Percentiles rank a stretch among this genome's conserved stretches.
Conservation (phyloP, 2,797 vertebrate genomes). For the Nannoperca australis region DNA sequence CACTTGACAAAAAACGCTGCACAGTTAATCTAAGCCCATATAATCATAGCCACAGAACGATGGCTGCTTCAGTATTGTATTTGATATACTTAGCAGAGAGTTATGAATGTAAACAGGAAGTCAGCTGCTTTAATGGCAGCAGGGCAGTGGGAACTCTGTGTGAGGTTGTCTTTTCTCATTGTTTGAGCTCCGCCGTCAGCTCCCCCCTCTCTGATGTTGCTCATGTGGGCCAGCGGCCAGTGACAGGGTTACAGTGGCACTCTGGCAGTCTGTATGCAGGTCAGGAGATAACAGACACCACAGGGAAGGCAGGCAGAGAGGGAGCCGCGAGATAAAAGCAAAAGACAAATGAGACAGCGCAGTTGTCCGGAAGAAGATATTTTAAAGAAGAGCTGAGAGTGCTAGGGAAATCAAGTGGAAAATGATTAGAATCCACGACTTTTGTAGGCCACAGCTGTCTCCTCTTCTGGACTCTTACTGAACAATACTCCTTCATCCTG, state of each 20-base stretch:
- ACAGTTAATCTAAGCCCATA: background rate
- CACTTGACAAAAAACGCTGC: background rate
- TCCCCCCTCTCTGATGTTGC: conserved; percentile 33
- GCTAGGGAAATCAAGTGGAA: conserved; percentile 12
- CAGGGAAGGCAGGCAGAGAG: conserved; percentile 39
- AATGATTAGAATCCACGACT: background rate
- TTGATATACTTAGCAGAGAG: conserved; percentile 21
- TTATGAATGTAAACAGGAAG: conserved; percentile 68
- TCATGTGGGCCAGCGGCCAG: conserved; percentile 55
- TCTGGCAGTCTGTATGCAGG: conserved; percentile 52
- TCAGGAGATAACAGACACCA: conserved; percentile 62
- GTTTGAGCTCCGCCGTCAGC: conserved; percentile 43
- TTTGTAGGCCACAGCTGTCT: background rate
- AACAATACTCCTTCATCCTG: conserved; percentile 14
- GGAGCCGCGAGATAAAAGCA: conserved; percentile 21
- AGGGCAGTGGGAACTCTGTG: conserved; percentile 44
- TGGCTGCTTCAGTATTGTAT: background rate
- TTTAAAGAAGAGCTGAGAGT: conserved; percentile 22
- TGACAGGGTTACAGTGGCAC: conserved; percentile 42
- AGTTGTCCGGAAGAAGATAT: conserved; percentile 1
- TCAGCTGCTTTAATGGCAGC: conserved; percentile 47
- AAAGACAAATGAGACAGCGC: conserved; percentile 2
- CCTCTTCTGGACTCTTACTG: background rate
- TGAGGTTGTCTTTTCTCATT: conserved; percentile 48
- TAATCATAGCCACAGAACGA: conserved; percentile 12